Evolutionary conservation across 1,140 invertebrate genomes (phyloP).

Genomic region (Leucophenga varia): DNA sequence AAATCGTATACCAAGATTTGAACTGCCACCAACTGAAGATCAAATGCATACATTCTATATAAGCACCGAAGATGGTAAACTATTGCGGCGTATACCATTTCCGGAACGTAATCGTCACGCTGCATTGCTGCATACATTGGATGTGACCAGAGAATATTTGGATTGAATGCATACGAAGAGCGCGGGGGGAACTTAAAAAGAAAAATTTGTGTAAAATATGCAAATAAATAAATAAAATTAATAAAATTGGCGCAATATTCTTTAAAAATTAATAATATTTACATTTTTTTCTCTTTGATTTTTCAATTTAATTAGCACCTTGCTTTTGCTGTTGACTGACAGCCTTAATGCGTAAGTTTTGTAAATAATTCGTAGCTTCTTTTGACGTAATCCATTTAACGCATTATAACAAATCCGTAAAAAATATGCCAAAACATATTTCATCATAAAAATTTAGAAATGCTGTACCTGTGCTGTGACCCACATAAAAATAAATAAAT

Average conservation of each 20-base stretch:
- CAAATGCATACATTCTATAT: too few relatives aligned
- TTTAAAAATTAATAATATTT: background rate
- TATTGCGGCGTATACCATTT: too few relatives aligned
- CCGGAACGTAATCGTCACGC: background rate
- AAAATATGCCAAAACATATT: constrained; percentile 43
- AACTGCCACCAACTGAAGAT: too few relatives aligned
- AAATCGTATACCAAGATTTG: too few relatives aligned
- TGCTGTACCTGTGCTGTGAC: too few relatives aligned
- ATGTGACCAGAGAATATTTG: background rate
- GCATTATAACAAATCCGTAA: constrained; percentile 50
- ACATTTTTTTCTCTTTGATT: too few relatives aligned
- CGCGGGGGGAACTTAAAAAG: too few relatives aligned
- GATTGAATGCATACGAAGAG: background rate
- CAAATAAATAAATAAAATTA: background rate
- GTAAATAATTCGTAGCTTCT: background rate
- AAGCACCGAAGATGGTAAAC: too few relatives aligned
- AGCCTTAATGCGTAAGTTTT: too few relatives aligned
- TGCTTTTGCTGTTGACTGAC: too few relatives aligned
- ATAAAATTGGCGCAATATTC: background rate
- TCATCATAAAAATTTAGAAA: too few relatives aligned
- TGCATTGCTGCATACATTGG: background rate
- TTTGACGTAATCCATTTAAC: constrained; percentile 27
- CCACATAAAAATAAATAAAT: constrained; percentile 1
- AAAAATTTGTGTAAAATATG: background rate
- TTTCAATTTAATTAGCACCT: too few relatives aligned